Percentiles rank a stretch among this genome's conserved stretches.
Evolutionary conservation across 2,797 vertebrate genomes (phyloP).

Genomic region (Alexandromys oeconomus): DNA sequence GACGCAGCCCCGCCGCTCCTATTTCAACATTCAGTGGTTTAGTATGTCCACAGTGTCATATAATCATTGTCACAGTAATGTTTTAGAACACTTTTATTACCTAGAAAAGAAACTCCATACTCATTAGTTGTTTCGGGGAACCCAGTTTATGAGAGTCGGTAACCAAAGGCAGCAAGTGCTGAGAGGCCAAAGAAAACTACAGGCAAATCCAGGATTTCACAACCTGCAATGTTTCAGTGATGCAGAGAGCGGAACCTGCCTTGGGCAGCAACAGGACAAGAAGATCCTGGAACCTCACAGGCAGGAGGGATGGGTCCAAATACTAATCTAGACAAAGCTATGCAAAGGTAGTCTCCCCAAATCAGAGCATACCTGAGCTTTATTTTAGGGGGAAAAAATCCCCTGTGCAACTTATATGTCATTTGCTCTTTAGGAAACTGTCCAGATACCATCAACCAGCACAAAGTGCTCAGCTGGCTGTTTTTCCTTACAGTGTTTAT

Average conservation of each 20-base stretch:
- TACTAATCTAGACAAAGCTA: neutral
- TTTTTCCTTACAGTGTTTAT: neutral
- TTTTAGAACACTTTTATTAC: neutral
- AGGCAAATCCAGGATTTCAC: neutral
- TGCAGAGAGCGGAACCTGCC: neutral
- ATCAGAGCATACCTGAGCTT: neutral
- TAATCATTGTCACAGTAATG: neutral
- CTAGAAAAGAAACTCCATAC: neutral
- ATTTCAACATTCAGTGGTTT: neutral
- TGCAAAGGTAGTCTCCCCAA: neutral
- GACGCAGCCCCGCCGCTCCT: too few relatives aligned
- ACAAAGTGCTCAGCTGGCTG: neutral
- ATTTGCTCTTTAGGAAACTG: neutral
- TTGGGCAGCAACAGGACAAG: neutral
- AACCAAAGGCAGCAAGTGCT: neutral
- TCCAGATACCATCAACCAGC: neutral
- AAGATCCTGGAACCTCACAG: neutral
- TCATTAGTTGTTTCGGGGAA: neutral
- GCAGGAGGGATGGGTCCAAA: neutral
- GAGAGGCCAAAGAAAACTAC: neutral
- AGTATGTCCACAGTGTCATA: neutral
- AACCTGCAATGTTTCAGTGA: neutral
- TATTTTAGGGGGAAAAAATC: neutral
- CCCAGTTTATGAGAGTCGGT: neutral
- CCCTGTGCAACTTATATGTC: neutral